Evolutionary conservation across 1,140 invertebrate species (phyloP), one percentile per base, ranked within the genome.

Genomic region (Drosophila teissieri): DNA sequence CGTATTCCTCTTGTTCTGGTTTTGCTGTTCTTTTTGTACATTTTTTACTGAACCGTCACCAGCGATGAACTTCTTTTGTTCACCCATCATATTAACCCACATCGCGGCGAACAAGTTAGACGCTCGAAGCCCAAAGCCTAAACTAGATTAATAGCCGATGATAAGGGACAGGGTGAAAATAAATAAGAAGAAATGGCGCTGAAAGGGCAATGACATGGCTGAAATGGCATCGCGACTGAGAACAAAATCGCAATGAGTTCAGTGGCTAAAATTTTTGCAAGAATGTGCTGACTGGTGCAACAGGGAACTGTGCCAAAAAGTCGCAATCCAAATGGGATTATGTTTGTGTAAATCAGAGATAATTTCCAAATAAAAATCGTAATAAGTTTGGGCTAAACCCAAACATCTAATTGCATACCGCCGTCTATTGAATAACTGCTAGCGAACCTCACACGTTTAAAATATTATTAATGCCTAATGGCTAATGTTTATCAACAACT

Each of bases 111-210:
- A 72, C 65, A 51, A 77, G 55, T 75, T 75, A 67, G 73, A 75
- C 39, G 72, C 72, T 57, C 48, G 70, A 68, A 52, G 48, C 72
- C 42, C 63, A 68, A 69, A 70, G 56, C 77, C 82, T 85, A 78
- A 85, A 85, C 83, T 88, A 86, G 83, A 89, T 88, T 88, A 88
- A 83, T 89, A 83, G 67, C 40, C 73, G 52, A 56, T 62, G 79
- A 88, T 88, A 88, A 88, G 80, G 76, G 65, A 57, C 67, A 37
- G 39, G 46, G 51, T 11, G 22, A 70, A 46, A 45, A 60, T 49
- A 39, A 34, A 57, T 15, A 36, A 22, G 49, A 39, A 37, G 17
- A 49, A 65, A 53, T 4, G 24, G 48, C 70, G 46, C 45, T 56
- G 22, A 75, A 72, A 70, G 68, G 65, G 68, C 68, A 72, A 72